Conservation (phyloP, 2,113 vertebrate species). For the Ptyas mucosa region DNA sequence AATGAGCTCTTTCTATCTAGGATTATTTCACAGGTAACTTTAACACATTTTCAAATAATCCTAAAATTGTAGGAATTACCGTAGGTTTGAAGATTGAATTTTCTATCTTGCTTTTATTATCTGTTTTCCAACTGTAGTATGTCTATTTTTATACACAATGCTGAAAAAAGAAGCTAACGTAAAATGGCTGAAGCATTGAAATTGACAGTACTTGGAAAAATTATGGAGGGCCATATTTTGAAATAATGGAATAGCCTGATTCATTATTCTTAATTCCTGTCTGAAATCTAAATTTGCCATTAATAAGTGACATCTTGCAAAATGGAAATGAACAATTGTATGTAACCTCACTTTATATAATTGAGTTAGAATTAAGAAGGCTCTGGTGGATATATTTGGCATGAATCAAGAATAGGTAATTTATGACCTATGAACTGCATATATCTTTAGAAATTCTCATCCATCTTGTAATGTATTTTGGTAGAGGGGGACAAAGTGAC, state of each 20-base stretch:
- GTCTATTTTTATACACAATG: not conserved
- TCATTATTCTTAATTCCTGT: not conserved
- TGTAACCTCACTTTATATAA: not conserved
- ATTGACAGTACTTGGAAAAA: not conserved
- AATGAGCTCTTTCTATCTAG: not conserved
- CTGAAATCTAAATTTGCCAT: not conserved
- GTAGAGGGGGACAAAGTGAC: not conserved
- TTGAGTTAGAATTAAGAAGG: not conserved
- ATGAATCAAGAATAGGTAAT: not conserved
- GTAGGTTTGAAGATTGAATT: not conserved
- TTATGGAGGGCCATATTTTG: not conserved
- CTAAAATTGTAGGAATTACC: not conserved
- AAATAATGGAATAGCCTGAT: not conserved
- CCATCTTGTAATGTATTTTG: not conserved
- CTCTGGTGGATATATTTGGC: not conserved
- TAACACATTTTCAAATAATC: not conserved
- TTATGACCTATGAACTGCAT: not conserved
- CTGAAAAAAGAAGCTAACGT: not conserved
- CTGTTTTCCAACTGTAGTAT: not conserved
- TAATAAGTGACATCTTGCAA: not conserved
- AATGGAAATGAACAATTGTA: not conserved
- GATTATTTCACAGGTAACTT: not conserved
- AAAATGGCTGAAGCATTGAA: not conserved
- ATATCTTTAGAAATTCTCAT: not conserved
- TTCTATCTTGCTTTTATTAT: not conserved